Conservation (phyloP, 1,140 invertebrate species). For the Leptinotarsa defecta region DNA sequence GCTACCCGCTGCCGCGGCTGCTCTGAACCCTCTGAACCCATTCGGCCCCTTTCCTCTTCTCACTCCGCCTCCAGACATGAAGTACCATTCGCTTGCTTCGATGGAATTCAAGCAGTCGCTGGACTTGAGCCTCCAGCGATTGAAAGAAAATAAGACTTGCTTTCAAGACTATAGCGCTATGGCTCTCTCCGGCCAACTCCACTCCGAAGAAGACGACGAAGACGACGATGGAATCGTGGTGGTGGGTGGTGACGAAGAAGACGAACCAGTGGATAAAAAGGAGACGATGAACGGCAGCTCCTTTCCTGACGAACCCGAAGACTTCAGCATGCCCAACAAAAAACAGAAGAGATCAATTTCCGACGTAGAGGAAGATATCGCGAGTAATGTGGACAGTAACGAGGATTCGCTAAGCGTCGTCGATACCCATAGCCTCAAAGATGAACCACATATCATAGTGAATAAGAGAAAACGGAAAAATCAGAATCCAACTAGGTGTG, state of each 20-base stretch:
- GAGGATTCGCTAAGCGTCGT: constrained; percentile 70
- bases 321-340: constrained; percentile 69
- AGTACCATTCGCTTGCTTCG: constrained; percentile 64
- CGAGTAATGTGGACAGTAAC: constrained; percentile 73
- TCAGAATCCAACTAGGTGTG: constrained; percentile 86
- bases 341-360: constrained; percentile 64
- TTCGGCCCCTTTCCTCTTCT: constrained; percentile 78
- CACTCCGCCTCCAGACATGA: constrained; percentile 73
- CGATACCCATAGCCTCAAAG: constrained; percentile 61
- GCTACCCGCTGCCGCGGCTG: constrained; percentile 63
- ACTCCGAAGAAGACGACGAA: constrained; percentile 58
- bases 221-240: constrained; percentile 68
- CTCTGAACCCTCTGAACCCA: constrained; percentile 68
- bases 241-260: constrained; percentile 66
- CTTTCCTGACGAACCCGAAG: constrained; percentile 64
- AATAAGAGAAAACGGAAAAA: constrained; percentile 86
- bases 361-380: constrained; percentile 69
- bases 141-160: constrained; percentile 65
- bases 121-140: constrained; percentile 59
- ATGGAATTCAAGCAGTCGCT: constrained; percentile 71
- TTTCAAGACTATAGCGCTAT: constrained; percentile 56
- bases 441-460: constrained; percentile 58
- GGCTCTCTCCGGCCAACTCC: constrained; percentile 50
- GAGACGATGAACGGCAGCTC: constrained; percentile 44
- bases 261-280: constrained; percentile 30